Percentiles rank a stretch among this genome's conserved stretches.
Evolutionary conservation across 2,797 vertebrate species (phyloP).

Genomic region (Intellagama lesueurii): DNA sequence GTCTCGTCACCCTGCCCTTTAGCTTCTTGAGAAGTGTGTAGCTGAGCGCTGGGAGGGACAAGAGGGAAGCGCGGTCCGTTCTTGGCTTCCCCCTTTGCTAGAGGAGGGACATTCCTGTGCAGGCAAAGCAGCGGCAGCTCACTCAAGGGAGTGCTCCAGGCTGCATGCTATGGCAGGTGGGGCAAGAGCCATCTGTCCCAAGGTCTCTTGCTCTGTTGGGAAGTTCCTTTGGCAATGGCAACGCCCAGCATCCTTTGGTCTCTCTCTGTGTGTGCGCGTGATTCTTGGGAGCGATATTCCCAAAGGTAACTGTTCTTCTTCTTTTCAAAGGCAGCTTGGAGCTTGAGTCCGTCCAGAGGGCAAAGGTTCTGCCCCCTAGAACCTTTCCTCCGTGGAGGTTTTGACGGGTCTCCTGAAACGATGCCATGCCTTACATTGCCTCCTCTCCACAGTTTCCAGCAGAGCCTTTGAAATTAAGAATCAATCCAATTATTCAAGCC

Average conservation of each 20-base stretch:
- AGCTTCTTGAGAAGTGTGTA: no score
- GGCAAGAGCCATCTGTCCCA: not conserved
- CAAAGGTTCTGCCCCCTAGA: not conserved
- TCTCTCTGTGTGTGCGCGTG: no score
- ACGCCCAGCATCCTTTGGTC: no score
- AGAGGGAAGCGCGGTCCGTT: not conserved
- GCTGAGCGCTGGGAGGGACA: not conserved
- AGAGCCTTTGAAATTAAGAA: slow-evolving; percentile 74
- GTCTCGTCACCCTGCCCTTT: no score
- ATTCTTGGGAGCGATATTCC: no score
- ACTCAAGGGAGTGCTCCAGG: not conserved
- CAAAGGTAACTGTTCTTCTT: no score
- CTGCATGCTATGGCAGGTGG: no score
- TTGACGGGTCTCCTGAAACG: not conserved
- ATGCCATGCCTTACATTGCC: not conserved
- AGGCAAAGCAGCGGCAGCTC: not conserved
- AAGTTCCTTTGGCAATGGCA: no score
- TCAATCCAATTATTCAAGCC: slow-evolving; percentile 79
- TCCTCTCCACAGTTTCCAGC: slow-evolving; percentile 41
- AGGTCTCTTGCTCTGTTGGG: not conserved
- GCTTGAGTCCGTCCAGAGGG: no score
- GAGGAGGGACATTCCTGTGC: no score
- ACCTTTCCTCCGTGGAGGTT: not conserved
- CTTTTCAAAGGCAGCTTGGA: no score
- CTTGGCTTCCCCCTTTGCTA: not conserved